A percentile compares a stretch with the other conserved stretches of the same genome.
phyloP scores from a whole-genome alignment of 2,113 vertebrate species.

The Paradoxurus hermaphroditus region DNA sequence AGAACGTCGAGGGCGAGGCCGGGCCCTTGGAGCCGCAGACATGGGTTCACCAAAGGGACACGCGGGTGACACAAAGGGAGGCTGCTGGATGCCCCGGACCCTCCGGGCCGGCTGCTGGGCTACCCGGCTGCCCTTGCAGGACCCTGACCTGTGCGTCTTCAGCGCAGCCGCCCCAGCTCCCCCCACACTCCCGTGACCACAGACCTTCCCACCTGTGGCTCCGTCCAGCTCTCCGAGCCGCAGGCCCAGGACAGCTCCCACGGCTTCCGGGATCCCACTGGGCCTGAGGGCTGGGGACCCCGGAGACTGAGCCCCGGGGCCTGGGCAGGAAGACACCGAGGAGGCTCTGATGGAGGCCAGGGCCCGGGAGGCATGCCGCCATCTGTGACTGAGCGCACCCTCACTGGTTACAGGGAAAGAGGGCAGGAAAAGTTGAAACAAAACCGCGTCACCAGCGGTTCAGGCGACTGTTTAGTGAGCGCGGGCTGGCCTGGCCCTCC shows the following conservation, averaged over 20 bases:
- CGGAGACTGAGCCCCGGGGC: not conserved
- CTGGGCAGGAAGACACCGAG: not conserved
- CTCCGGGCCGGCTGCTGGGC: not conserved
- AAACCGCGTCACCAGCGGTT: not conserved
- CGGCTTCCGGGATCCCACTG: not conserved
- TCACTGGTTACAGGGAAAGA: not conserved
- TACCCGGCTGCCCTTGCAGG: no score
- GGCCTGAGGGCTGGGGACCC: not conserved
- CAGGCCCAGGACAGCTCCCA: not conserved
- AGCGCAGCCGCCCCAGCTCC: not conserved
- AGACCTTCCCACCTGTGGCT: fast-evolving
- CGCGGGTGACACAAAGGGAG: not conserved
- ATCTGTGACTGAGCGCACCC: no score
- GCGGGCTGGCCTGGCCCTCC: not conserved
- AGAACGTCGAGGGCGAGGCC: not conserved
- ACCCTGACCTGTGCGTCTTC: not conserved
- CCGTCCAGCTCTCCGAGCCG: not conserved
- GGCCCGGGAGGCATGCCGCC: no score
- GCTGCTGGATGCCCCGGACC: not conserved
- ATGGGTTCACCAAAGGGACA: not conserved
- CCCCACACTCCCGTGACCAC: fast-evolving
- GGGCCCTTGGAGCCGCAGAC: not conserved
- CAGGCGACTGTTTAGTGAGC: not conserved
- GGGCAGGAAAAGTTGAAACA: not conserved
- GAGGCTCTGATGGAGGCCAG: not conserved